phyloP scores from a whole-genome alignment of 2,797 vertebrate genomes.

The Darevskia nairensis region DNA sequence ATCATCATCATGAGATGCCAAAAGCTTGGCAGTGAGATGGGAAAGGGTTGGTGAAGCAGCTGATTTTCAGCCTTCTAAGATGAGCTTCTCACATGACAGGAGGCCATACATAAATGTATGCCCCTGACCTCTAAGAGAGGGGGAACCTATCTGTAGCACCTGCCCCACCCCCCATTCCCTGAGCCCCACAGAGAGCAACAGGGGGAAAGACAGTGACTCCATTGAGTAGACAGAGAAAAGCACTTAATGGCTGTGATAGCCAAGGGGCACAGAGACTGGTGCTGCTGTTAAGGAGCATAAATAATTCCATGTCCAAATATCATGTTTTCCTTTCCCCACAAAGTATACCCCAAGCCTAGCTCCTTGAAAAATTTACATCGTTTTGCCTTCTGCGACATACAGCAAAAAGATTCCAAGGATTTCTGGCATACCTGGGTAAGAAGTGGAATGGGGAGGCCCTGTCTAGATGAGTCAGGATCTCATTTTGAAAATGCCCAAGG shows the following conservation, averaged over 20 bases:
- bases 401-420: constrained; percentile 40
- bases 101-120: background rate
- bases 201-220: background rate
- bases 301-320: background rate
- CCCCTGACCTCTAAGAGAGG: background rate
- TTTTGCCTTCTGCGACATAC: accelerated
- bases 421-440: background rate
- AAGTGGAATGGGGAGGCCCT: background rate
- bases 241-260: background rate
- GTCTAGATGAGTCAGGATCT: background rate
- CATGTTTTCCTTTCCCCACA: background rate
- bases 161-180: background rate
- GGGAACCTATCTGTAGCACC: background rate
- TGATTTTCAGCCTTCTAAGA: background rate
- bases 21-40: background rate
- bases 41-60: background rate
- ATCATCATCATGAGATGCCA: background rate
- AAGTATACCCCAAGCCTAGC: background rate
- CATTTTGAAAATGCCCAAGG: constrained; percentile 9
- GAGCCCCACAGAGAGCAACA: background rate
- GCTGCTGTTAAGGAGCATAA: background rate
- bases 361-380: background rate
- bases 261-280: background rate
- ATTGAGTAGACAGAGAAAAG: background rate
- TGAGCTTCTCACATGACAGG: background rate